Base-by-base conservation (phyloP, 2,888 invertebrate genomes). In the Eudemis profundana region DNA sequence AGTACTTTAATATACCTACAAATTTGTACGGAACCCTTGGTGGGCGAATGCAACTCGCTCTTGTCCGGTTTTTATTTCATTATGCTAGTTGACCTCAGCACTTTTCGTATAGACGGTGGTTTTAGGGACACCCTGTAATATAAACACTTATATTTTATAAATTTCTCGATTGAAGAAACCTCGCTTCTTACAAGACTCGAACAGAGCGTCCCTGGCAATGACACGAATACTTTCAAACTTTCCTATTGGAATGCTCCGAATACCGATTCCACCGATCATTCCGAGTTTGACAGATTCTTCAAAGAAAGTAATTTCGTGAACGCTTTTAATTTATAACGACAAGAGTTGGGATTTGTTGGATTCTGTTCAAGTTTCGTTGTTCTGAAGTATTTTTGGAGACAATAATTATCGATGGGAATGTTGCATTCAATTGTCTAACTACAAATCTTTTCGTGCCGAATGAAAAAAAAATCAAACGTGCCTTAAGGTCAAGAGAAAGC, bases 301-400 rank as follows among this genome's bases (percentile, higher is more conserved):
- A 17, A 46, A 15, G 42, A 21, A 64, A 64, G 50, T 64, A 50
- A 59, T 59, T 57, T 50, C 15, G 46, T 47, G 62, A 27, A 59
- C 19, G 64, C 50, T 64, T 64, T 59, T 59, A 64, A 64, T 64
- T 59, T 64, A 50, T 59, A 59, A 64, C 50, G 57, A 57, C 57
- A 50, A 27, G 36, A 23, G n/a, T 59, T 57, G 21, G 56, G n/a
- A 46, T 44, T 47, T 36, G 47, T n/a, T n/a, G 29, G 29, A 42
- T 54, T 56, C 17, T 29, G n/a, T 10, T 40, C 27, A 42, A n/a
- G 42, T 54, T 50, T 50, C 21, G 17, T 42, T 54, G 40, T 14
- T 54, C 15, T 54, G 0, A 54, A 40, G 40, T 27, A 33, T 33
- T 33, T 10, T 7, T 8, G 33, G 33, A 33, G 33, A 33, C 5